These are phyloP conservation scores for Lepilemur septentrionalis DNA, from an alignment of 2,797 vertebrate genomes.

Conservation along the genomic window DNA sequence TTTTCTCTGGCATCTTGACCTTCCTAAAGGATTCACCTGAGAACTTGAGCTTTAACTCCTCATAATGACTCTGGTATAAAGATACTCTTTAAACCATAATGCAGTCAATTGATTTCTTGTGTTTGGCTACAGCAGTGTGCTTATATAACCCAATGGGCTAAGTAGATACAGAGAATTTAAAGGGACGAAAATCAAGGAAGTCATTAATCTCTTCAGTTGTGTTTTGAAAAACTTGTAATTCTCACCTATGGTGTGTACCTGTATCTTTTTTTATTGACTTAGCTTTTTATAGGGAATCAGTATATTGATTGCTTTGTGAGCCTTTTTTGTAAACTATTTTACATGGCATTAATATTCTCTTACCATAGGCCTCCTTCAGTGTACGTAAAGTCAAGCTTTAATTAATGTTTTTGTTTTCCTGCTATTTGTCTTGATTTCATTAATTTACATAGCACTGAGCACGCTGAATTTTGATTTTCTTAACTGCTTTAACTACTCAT, in stretches of 20 bases:
- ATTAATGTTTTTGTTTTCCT: conserved; percentile 70
- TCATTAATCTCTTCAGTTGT: background rate
- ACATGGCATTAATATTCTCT: conserved; percentile 1
- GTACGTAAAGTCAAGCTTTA: conserved; percentile 4
- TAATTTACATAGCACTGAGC: background rate
- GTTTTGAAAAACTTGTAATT: background rate
- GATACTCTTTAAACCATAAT: background rate
- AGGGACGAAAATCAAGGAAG: background rate
- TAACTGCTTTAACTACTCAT: background rate
- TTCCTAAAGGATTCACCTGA: background rate
- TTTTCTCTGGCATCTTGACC: background rate
- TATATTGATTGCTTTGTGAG: background rate
- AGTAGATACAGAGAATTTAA: background rate
- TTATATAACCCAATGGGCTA: background rate
- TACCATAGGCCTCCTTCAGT: background rate
- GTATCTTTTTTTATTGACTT: background rate
- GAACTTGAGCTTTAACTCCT: background rate
- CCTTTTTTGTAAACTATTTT: background rate
- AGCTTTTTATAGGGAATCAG: background rate
- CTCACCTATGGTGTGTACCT: background rate
- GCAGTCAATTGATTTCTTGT: background rate
- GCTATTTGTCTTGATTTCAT: conserved; percentile 47
- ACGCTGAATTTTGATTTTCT: conserved; percentile 27
- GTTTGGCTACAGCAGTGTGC: background rate
- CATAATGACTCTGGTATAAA: background rate